Evolutionary conservation across 1,140 invertebrate species (phyloP).

Genomic region (Brachionus rotundiformis): DNA sequence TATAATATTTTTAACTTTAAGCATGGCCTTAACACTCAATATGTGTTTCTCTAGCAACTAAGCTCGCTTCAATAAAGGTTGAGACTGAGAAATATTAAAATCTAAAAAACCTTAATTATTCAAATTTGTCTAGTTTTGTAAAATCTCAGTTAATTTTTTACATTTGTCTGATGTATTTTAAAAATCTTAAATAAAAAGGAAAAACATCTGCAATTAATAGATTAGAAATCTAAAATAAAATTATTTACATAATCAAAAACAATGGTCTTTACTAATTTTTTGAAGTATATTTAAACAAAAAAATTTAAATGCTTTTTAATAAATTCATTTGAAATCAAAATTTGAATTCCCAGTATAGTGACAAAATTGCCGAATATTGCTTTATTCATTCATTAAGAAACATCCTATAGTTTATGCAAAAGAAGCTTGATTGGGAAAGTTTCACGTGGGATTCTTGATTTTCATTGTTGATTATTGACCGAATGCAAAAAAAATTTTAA

Average conservation of each 20-base stretch:
- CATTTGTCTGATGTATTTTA: neutral
- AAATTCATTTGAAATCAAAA: neutral
- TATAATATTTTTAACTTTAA: slow-evolving; percentile 25
- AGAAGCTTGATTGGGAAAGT: neutral
- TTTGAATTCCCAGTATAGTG: neutral
- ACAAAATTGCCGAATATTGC: neutral
- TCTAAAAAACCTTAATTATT: neutral
- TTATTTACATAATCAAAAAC: slow-evolving; percentile 30
- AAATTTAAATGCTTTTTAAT: neutral
- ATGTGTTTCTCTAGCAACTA: slow-evolving; percentile 17
- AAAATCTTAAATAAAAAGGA: neutral
- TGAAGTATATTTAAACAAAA: neutral
- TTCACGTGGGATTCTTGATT: neutral
- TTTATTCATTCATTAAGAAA: neutral
- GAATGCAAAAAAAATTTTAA: neutral
- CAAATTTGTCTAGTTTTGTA: neutral
- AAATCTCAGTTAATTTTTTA: neutral
- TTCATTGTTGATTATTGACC: neutral
- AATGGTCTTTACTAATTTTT: slow-evolving; percentile 10
- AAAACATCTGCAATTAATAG: slow-evolving; percentile 23
- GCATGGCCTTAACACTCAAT: slow-evolving; percentile 2
- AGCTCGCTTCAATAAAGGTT: neutral
- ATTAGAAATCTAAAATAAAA: neutral
- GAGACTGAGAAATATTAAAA: neutral
- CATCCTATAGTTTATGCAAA: neutral